Evolutionary conservation across 2,797 vertebrate genomes (phyloP).

Genomic region (Fundulus diaphanus): DNA sequence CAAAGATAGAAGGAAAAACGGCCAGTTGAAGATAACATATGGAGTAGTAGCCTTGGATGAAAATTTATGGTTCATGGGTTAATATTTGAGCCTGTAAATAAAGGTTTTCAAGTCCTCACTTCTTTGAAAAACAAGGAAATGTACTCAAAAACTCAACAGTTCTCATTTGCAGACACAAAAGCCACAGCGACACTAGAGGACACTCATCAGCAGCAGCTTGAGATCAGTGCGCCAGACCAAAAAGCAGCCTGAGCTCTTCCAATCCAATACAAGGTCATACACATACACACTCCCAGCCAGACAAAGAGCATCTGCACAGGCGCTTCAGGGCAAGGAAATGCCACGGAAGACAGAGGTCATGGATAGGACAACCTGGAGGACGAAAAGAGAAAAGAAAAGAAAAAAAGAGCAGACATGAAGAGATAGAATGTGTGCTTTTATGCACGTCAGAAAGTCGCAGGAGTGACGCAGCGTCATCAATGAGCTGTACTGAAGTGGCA

Average conservation of each 20-base stretch:
- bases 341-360: slow-evolving; percentile 45
- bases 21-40: neutral
- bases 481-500: slow-evolving; percentile 69
- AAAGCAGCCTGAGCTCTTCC: slow-evolving; percentile 41
- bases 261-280: slow-evolving; percentile 57
- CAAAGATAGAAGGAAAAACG: too few species aligned
- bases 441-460: slow-evolving; percentile 32
- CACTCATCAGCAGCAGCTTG: slow-evolving; percentile 19
- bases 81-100: neutral
- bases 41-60: neutral
- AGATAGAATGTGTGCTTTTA: slow-evolving; percentile 11
- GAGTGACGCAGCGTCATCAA: slow-evolving; percentile 66
- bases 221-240: slow-evolving; percentile 51
- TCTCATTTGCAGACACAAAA: slow-evolving; percentile 33
- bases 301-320: slow-evolving; percentile 46
- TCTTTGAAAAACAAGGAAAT: neutral
- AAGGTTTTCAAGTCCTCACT: neutral
- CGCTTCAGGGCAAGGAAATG: slow-evolving; percentile 46
- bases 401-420: slow-evolving; percentile 30
- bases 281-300: slow-evolving; percentile 29
- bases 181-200: slow-evolving; percentile 33
- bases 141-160: slow-evolving; percentile 3
- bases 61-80: neutral
- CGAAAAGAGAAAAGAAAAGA: slow-evolving; percentile 31
- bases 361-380: slow-evolving; percentile 31